These are phyloP conservation scores for Scarus forsteni DNA, from an alignment of 2,797 vertebrate genomes.

Conservation along the genomic window DNA sequence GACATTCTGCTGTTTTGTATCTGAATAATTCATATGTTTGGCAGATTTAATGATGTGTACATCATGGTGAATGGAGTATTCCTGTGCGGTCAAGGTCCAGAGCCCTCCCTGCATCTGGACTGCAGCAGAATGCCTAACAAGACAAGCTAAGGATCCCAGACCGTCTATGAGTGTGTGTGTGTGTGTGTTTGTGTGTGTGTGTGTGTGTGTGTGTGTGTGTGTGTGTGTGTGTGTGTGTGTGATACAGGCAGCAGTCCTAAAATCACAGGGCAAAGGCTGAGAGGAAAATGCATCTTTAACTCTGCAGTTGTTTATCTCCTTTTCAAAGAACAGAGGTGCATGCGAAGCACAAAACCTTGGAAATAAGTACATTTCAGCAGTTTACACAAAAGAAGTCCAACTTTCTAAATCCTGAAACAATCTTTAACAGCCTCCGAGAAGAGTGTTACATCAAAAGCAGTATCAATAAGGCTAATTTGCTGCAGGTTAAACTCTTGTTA, in stretches of 20 bases:
- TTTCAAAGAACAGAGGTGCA: constrained; percentile 52
- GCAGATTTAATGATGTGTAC: constrained; percentile 78
- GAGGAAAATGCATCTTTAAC: constrained; percentile 77
- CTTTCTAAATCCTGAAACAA: constrained; percentile 64
- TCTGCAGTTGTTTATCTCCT: constrained; percentile 62
- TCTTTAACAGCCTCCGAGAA: constrained; percentile 54
- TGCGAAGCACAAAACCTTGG: constrained; percentile 32
- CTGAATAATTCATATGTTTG: constrained; percentile 82
- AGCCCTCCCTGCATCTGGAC: constrained; percentile 49
- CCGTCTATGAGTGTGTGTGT: constrained; percentile 22
- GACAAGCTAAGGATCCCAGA: constrained; percentile 31
- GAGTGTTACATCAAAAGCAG: constrained; percentile 64
- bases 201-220: neutral
- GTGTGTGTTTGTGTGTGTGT: neutral
- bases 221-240: neutral
- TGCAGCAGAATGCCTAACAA: constrained; percentile 74
- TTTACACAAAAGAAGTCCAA: constrained; percentile 51
- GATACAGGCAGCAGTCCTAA: constrained; percentile 29
- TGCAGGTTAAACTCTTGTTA: constrained; percentile 61
- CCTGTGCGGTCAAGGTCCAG: constrained; percentile 72
- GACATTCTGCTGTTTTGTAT: constrained; percentile 58
- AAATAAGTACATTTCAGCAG: constrained; percentile 71
- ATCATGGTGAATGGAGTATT: constrained; percentile 56
- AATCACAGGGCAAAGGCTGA: constrained; percentile 61
- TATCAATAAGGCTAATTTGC: constrained; percentile 66